Base-by-base conservation (phyloP, 2,888 invertebrate genomes). In the Athripsodes cinereus region DNA sequence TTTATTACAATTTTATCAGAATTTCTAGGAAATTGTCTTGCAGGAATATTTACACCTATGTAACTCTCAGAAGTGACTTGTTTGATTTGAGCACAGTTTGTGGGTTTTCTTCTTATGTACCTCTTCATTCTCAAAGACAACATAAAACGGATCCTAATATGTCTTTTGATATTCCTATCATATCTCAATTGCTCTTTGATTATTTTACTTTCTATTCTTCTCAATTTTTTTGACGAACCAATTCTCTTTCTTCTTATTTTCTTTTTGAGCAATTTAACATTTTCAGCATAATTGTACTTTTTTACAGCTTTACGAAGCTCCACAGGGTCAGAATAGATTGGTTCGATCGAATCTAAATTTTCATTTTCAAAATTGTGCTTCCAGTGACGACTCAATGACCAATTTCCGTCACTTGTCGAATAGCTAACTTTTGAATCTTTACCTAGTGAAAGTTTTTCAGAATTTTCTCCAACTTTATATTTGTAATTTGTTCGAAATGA, bases 111-210 rank as follows among this genome's bases (percentile, higher is more conserved):
- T 62, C 74, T 81, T 68, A 78, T 76, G 57, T 80, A 78, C 56
- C 78, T 71, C 21, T 84, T 78, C 74, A 86, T 78, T 59, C 86
- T 75, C 61, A 87, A 71, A 11, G 85, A 84, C 65, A 87, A 72
- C 80, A 87, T 84, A 51, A 87, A 81, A 16, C 86, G 75, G 19
- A 87, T 81, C 57, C 84, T 76, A 21, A 87, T 81, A 67, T 86
- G 83, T 21, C 84, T 73, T 54, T 83, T 83, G 1, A 84, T 80
- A 66, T 82, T 81, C 62, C 81, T 79, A 65, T 84, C 83, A 57
- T 80, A 80, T 20, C 78, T 72, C 55, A 78, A 56, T 62, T 78
- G 76, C 62, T 79, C 78, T 64, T 80, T 81, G 47, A 78, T 55
- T 2, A 64, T 53, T 54, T 64, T 64, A 18, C 53, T 61, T 58